These are phyloP conservation scores for Leguminivora glycinivorella DNA, from an alignment of 1,140 invertebrate genomes.

Conservation along the genomic window DNA sequence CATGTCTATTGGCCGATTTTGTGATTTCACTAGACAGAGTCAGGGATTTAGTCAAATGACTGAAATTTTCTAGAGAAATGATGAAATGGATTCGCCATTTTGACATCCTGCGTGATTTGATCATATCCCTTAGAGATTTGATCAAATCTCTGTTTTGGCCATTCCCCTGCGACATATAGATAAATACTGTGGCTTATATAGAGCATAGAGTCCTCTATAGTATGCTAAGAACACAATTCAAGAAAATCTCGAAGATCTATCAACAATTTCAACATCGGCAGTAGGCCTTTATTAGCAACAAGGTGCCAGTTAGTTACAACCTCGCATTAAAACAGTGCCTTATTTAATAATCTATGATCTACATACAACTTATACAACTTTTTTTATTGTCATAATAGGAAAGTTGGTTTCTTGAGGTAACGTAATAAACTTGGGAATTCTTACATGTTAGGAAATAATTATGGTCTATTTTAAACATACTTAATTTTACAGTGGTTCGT, in stretches of 20 bases:
- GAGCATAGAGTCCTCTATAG: not conserved
- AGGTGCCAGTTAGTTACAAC: not conserved
- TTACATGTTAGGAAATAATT: not conserved
- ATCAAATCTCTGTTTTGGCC: too few relatives aligned
- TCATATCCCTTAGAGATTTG: too few relatives aligned
- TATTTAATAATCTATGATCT: slow-evolving; percentile 8
- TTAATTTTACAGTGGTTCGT: not conserved
- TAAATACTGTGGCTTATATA: not conserved
- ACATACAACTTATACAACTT: slow-evolving; percentile 9
- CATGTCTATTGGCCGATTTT: too few relatives aligned
- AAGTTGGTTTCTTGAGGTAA: not conserved
- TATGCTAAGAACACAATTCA: not conserved
- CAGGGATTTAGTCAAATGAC: too few relatives aligned
- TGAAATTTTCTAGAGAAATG: too few relatives aligned
- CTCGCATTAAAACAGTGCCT: slow-evolving; percentile 7
- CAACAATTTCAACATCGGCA: not conserved
- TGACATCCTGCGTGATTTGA: too few relatives aligned
- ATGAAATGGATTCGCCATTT: too few relatives aligned
- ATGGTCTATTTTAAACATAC: not conserved
- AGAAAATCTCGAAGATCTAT: not conserved
- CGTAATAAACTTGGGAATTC: not conserved
- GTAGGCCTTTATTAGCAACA: not conserved
- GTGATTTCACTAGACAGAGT: too few relatives aligned
- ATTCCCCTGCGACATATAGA: too few relatives aligned
- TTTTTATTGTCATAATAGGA: not conserved